These are phyloP conservation scores for Leptopilina myrica DNA, from an alignment of 2,888 invertebrate genomes.

Conservation along the genomic window DNA sequence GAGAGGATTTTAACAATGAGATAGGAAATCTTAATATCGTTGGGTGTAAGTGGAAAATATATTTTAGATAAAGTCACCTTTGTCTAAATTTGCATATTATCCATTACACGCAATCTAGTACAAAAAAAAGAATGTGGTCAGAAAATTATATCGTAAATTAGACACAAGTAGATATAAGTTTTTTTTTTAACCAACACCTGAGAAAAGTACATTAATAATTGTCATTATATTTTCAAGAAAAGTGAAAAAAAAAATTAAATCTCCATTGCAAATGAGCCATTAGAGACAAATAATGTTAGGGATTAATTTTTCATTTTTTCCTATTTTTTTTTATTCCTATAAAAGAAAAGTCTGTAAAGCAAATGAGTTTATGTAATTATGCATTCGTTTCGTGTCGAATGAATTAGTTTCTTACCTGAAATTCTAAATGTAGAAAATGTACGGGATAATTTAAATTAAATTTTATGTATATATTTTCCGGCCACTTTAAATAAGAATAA, in stretches of 20 bases:
- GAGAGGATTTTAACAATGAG: conserved; percentile 13
- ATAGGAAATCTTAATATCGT: conserved; percentile 9
- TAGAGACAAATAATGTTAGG: conserved; percentile 6
- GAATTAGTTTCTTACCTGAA: conserved; percentile 12
- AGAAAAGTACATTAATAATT: conserved; percentile 9
- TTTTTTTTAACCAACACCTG: conserved; percentile 14
- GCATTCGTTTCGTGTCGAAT: conserved; percentile 7
- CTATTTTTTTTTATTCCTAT: not conserved
- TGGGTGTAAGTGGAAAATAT: conserved; percentile 11
- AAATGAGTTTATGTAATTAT: conserved; percentile 23
- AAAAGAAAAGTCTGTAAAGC: not conserved
- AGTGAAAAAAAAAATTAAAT: conserved; percentile 7
- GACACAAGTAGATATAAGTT: conserved; percentile 19
- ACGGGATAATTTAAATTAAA: conserved; percentile 1
- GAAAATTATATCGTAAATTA: conserved; percentile 17
- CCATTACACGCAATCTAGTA: conserved; percentile 6
- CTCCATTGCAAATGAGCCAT: not conserved
- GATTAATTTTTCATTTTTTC: not conserved
- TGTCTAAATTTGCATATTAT: conserved; percentile 15
- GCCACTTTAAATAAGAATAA: too few relatives aligned
- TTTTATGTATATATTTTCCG: not conserved
- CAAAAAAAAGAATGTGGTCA: not conserved
- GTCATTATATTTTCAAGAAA: conserved; percentile 16
- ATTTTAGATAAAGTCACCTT: conserved; percentile 19
- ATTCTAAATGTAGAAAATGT: not conserved